These are phyloP conservation scores for Stylophora pistillata DNA, from an alignment of 64 coral and sea anemone genomes.

Conservation along the genomic window DNA sequence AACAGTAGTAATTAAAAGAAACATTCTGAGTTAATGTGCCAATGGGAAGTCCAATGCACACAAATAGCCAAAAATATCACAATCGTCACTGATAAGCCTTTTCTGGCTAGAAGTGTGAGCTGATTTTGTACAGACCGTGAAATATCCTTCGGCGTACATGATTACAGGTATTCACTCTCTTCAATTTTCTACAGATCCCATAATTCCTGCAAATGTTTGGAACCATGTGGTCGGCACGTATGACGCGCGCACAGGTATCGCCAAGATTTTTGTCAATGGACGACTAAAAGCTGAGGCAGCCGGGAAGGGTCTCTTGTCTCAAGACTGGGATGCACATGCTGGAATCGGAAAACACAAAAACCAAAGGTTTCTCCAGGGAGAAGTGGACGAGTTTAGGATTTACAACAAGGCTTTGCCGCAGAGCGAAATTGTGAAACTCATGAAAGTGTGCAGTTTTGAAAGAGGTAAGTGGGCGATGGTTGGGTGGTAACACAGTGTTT, in stretches of 20 bases:
- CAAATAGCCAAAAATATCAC: too few relatives aligned
- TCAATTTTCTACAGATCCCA: conserved; percentile 45
- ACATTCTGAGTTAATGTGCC: too few relatives aligned
- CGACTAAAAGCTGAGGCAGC: conserved; percentile 70
- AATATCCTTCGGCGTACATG: too few relatives aligned
- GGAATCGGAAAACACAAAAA: conserved; percentile 81
- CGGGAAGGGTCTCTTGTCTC: conserved; percentile 80
- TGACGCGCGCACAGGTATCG: conserved; percentile 71
- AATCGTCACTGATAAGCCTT: too few relatives aligned
- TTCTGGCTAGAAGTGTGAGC: too few relatives aligned
- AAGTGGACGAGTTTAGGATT: conserved; percentile 89
- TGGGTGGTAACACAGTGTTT: neutral
- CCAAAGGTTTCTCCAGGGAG: conserved; percentile 76
- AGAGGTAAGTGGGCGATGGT: conserved; percentile 36
- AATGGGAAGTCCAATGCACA: too few relatives aligned
- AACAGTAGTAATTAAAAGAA: too few relatives aligned
- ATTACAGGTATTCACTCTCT: neutral
- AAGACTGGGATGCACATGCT: conserved; percentile 89
- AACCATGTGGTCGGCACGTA: conserved; percentile 81
- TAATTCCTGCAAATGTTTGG: conserved; percentile 82
- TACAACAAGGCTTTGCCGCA: conserved; percentile 74
- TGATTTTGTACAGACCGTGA: too few relatives aligned
- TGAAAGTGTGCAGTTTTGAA: conserved; percentile 62
- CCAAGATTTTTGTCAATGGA: conserved; percentile 78
- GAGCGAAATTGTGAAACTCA: conserved; percentile 60